phyloP scores from a whole-genome alignment of 2,797 vertebrate genomes.

The Gymnoscopelus microlampas region DNA sequence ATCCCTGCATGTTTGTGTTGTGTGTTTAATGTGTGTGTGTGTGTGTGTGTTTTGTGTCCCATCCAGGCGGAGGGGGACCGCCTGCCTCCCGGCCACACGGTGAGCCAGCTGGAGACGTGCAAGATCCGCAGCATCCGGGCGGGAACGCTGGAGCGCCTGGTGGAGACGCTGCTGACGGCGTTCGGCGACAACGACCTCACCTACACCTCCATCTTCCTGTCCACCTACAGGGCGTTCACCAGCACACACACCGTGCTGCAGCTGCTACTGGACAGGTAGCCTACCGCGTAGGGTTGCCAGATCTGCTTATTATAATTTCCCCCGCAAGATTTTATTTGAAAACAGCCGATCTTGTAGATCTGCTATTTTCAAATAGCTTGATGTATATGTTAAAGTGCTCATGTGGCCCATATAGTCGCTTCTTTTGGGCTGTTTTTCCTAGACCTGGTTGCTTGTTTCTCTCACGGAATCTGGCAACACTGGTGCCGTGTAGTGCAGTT shows the following conservation, averaged over 20 bases:
- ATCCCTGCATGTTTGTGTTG: neutral
- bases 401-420: too few relatives aligned
- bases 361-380: too few relatives aligned
- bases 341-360: too few relatives aligned
- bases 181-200: slow-evolving; percentile 95
- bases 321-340: too few relatives aligned
- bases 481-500: slow-evolving; percentile 19
- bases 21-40: neutral
- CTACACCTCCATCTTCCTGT: slow-evolving; percentile 95
- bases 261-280: slow-evolving; percentile 91
- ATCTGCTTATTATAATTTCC: too few relatives aligned
- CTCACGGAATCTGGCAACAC: too few relatives aligned
- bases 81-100: slow-evolving; percentile 90
- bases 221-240: slow-evolving; percentile 92
- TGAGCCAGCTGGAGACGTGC: slow-evolving; percentile 94
- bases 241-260: slow-evolving; percentile 88
- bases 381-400: too few relatives aligned
- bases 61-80: slow-evolving; percentile 90
- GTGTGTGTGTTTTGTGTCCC: neutral
- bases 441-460: too few relatives aligned
- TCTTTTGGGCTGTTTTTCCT: too few relatives aligned
- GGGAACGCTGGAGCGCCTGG: slow-evolving; percentile 93
- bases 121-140: slow-evolving; percentile 95
- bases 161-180: slow-evolving; percentile 93
- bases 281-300: too few relatives aligned